These are phyloP conservation scores for Tuta absoluta DNA, from an alignment of 2,888 invertebrate genomes.

Conservation along the genomic window DNA sequence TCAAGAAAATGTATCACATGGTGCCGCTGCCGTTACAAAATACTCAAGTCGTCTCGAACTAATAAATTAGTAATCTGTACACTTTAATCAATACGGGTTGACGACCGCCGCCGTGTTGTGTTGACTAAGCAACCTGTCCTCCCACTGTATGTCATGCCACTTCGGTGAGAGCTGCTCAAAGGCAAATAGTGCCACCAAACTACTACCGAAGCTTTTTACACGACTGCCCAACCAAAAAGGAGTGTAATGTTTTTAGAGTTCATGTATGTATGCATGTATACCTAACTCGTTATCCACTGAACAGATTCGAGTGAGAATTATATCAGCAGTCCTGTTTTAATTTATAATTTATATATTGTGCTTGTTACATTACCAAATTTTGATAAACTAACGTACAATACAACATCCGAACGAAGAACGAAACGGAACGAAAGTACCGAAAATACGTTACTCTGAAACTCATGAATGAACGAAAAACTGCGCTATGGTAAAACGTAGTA, in stretches of 20 bases:
- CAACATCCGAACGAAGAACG: background rate
- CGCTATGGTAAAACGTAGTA: background rate
- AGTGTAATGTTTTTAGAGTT: too few species aligned
- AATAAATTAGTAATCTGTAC: conserved; percentile 35
- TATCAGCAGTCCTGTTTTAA: too few species aligned
- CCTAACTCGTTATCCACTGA: too few species aligned
- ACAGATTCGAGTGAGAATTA: too few species aligned
- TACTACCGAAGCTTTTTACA: background rate
- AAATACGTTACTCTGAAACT: background rate
- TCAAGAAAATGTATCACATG: background rate
- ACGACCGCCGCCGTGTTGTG: conserved; percentile 63
- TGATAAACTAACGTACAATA: background rate
- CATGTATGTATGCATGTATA: too few species aligned
- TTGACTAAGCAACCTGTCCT: conserved; percentile 74
- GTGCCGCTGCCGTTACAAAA: background rate
- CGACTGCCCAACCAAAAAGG: too few species aligned
- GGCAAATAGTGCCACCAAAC: conserved; percentile 14
- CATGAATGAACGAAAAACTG: background rate
- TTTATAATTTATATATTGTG: too few species aligned
- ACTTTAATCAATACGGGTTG: conserved; percentile 68
- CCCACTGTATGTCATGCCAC: conserved; percentile 63
- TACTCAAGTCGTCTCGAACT: background rate
- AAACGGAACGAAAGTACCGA: too few species aligned
- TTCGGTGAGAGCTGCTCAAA: conserved; percentile 45
- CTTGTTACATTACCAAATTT: background rate